phyloP scores from a whole-genome alignment of 2,113 vertebrate species.

The Aegithalos caudatus region DNA sequence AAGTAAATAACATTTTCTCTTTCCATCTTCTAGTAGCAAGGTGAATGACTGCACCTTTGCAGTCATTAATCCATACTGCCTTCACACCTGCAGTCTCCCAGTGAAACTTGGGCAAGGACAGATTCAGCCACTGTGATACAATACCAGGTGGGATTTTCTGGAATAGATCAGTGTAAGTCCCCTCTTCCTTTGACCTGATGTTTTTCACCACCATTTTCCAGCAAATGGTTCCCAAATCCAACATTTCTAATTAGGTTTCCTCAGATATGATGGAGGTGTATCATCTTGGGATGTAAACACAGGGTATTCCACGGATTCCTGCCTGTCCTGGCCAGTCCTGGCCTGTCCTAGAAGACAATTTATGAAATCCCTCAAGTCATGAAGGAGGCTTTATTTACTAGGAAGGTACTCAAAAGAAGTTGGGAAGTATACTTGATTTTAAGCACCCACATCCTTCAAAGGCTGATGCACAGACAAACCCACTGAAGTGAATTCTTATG shows the following conservation, averaged over 20 bases:
- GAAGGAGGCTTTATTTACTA: not conserved
- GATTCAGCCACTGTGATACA: not conserved
- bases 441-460: not conserved
- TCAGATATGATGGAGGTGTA: not conserved
- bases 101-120: not conserved
- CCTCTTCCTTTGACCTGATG: not conserved
- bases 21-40: not conserved
- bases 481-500: not conserved
- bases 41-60: not conserved
- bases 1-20: not conserved
- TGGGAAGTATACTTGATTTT: not conserved
- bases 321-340: not conserved
- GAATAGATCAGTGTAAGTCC: not conserved
- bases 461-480: not conserved
- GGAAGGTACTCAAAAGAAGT: not conserved
- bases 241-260: not conserved
- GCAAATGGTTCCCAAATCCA: not conserved
- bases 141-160: not conserved
- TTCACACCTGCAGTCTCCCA: not conserved
- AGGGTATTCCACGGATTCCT: not conserved
- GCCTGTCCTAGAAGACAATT: not conserved
- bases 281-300: not conserved
- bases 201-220: not conserved
- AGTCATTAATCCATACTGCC: not conserved
- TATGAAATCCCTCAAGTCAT: not conserved